Evolutionary conservation across 2,113 vertebrate species (phyloP).

Genomic region (Synchiropus splendidus): DNA sequence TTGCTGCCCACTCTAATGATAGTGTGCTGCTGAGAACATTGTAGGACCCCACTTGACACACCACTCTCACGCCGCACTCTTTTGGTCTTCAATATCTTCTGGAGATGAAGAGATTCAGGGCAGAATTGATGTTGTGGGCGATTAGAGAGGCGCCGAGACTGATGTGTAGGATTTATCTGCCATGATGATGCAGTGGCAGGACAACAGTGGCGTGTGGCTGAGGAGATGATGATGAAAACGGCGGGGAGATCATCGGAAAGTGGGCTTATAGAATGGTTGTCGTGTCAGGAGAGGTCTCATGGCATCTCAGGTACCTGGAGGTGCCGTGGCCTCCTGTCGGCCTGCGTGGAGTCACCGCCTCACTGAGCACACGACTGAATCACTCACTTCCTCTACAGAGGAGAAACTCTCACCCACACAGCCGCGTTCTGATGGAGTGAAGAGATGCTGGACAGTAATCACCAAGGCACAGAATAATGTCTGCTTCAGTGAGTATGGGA

Average conservation of each 20-base stretch:
- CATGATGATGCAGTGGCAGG: constrained; percentile 19
- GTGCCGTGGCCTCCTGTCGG: constrained; percentile 35
- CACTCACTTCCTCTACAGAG: constrained; percentile 10
- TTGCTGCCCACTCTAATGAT: constrained; percentile 70
- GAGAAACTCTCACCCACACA: not conserved
- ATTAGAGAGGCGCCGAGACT: constrained; percentile 20
- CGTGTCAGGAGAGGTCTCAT: constrained; percentile 34
- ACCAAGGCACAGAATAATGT: too few relatives aligned
- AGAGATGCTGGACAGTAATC: too few relatives aligned
- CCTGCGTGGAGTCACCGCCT: constrained; percentile 33
- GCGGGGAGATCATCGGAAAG: constrained; percentile 11
- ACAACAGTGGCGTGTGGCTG: constrained; percentile 2
- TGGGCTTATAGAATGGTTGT: constrained; percentile 34
- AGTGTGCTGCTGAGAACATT: constrained; percentile 55
- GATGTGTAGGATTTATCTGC: constrained; percentile 9
- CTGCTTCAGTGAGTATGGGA: too few relatives aligned
- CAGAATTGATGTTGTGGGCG: constrained; percentile 24
- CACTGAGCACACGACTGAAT: constrained; percentile 31
- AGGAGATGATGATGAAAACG: constrained; percentile 10
- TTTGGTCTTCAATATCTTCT: not conserved
- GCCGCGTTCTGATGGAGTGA: too few relatives aligned
- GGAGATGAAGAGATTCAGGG: constrained; percentile 19
- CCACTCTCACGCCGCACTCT: constrained; percentile 7
- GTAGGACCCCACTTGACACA: constrained; percentile 50
- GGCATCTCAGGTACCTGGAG: constrained; percentile 47